phyloP scores from a whole-genome alignment of 2,888 invertebrate species.

The Protophormia terraenovae region DNA sequence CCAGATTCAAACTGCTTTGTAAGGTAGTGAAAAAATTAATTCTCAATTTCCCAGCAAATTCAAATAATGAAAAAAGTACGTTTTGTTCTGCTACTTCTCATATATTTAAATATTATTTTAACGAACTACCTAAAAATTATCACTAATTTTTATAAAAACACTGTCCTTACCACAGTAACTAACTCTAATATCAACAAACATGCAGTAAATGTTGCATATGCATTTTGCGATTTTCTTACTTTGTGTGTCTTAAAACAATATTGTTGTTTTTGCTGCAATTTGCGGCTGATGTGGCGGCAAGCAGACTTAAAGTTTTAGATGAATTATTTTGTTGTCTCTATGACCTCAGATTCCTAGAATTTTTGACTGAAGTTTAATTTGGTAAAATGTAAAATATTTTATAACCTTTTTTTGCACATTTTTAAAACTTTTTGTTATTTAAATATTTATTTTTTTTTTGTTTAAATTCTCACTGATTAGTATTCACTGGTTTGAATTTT shows the following conservation, averaged over 20 bases:
- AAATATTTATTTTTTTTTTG: not conserved
- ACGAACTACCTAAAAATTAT: too few species aligned
- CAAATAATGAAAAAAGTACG: too few species aligned
- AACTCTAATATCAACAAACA: not conserved
- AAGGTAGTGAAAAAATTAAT: too few species aligned
- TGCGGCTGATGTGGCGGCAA: constrained; percentile 24
- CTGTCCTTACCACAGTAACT: not conserved
- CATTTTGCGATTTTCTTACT: constrained; percentile 33
- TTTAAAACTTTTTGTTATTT: not conserved
- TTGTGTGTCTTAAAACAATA: not conserved
- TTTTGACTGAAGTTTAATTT: not conserved
- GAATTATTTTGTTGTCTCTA: constrained; percentile 24
- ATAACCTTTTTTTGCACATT: not conserved
- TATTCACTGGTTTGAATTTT: too few species aligned
- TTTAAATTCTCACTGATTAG: not conserved
- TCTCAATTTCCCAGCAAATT: too few species aligned
- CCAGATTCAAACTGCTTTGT: too few species aligned
- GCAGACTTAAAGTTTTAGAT: constrained; percentile 9
- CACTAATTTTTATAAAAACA: not conserved
- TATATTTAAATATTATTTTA: too few species aligned
- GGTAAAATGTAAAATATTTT: not conserved
- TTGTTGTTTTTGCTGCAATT: not conserved
- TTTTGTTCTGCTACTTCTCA: too few species aligned
- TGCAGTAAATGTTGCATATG: not conserved
- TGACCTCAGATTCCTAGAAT: constrained; percentile 15